Base-by-base conservation (phyloP, 2,113 vertebrate species). In the Climacteris rufus region DNA sequence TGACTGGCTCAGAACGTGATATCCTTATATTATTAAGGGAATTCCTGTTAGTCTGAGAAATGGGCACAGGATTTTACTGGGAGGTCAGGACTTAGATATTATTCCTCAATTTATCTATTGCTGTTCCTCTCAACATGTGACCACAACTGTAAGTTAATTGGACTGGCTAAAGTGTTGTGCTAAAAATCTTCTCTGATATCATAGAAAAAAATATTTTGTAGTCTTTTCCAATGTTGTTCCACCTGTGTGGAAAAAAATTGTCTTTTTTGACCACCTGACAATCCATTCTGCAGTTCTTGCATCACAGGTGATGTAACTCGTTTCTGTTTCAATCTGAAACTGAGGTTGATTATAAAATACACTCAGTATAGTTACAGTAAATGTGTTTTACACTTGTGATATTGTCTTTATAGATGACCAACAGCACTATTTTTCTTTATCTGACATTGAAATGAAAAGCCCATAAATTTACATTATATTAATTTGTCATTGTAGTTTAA, bases 221-320 rank as follows among this genome's bases (percentile, higher is more conserved):
- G 13, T 19, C 2, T 68, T 89, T 88, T 76, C n/a, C 40, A 56
- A 27, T 42, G 25, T 11, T 79, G 74, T 68, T 25, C 15, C 19
- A 33, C n/a, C 6, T 57, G 6, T 70, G 10, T 40, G 5, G 7
- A 23, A 83, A n/a, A 72, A 39, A 7, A 7, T 13, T 39, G 31
- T 15, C 7, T 7, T 66, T 37, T 39, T 82, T 64, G 23, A 14
- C 8, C 13, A 44, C 11, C 13, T 37, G 17, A 68, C 53, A 37
- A 88, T 49, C 23, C 6, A 2, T 42, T 19, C 27, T 71, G 18
- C 25, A 57, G 6, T 52, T 81, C 53, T 75, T 83, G 19, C 11
- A 53, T 56, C 28, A 49, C 16, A 68, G 28, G 11, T 0, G 0
- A 27, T 40, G 7, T n/a, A 83, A 86, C 15, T 16, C 4, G 35